Base-by-base conservation (phyloP, 1,140 invertebrate genomes). In the Drosophila albomicans region DNA sequence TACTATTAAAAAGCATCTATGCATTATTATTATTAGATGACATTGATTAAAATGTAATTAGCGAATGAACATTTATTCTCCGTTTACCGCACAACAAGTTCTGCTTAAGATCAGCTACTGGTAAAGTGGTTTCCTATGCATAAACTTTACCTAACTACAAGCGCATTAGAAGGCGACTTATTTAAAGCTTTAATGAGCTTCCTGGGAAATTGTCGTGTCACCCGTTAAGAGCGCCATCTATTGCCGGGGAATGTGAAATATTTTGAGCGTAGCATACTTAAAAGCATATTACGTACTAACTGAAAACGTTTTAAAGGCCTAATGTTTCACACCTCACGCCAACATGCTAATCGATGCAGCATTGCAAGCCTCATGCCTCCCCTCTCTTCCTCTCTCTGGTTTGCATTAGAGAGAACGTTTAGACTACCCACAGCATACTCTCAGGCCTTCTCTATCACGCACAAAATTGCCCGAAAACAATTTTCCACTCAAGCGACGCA, bases 401-500 rank as follows among this genome's bases (percentile, higher is more conserved):
- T 20, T 56, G 73, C 52, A 73, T 73, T 57, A 57, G 54, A 10
- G 45, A 5, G n/a, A 25, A 25, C 20, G 20, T 25, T 25, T 28
- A 15, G 28, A 51, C 48, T 71, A 76, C 73, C 73, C 81, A 77
- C 81, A 77, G 81, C 73, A 77, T 80, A 56, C 78, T 54, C 51
- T 54, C 28, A 63, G 63, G 35, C 49, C 48, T 63, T 61, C 57
- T 54, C 57, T 54, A 64, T 75, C 73, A 69, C 46, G 59, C 63
- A 73, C 61, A 65, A 74, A 85, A 86, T 86, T 86, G 78, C 77
- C 78, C 82, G 61, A 81, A 84, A 86, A 86, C 84, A 87, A 87
- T 87, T 87, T 87, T 87, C 84, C 84, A 87, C 84, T 88, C 84
- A 87, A 82, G 80, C 84, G 67, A 51, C 62, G 73, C 69, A 78